These are phyloP conservation scores for Donacobius atricapilla DNA, from an alignment of 2,113 vertebrate genomes.

Conservation along the genomic window DNA sequence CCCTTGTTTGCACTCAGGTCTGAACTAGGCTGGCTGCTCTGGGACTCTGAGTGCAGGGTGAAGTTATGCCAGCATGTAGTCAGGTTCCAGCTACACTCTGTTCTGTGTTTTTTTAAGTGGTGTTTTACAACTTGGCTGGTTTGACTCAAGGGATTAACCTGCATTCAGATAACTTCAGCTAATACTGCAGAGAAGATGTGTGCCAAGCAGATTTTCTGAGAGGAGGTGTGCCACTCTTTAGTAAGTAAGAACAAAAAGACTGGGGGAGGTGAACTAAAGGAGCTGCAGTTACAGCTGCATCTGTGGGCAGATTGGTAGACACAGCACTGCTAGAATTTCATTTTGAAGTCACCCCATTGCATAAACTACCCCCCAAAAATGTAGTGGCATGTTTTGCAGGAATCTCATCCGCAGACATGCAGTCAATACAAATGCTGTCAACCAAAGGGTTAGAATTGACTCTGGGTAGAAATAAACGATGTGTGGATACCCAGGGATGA, in stretches of 20 bases:
- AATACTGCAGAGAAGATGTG: neutral
- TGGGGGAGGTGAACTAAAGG: neutral
- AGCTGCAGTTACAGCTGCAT: neutral
- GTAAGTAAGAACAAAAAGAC: neutral
- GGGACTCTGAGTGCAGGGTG: neutral
- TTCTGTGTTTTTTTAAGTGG: neutral
- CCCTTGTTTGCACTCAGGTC: neutral
- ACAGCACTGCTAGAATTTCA: neutral
- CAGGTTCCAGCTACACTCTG: neutral
- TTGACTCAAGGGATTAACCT: neutral
- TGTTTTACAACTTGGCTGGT: neutral
- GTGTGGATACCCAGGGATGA: neutral
- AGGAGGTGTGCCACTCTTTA: neutral
- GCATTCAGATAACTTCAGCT: neutral
- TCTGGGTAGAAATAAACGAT: neutral
- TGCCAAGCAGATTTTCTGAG: neutral
- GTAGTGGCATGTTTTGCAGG: neutral
- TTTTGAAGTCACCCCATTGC: neutral
- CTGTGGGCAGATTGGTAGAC: rapidly evolving
- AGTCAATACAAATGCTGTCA: neutral
- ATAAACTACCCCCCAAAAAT: neutral
- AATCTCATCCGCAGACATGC: neutral
- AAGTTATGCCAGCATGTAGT: neutral
- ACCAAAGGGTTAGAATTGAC: neutral
- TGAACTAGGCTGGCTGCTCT: neutral